Base-by-base conservation (phyloP, 2,888 invertebrate species). In the Pteria penguin region DNA sequence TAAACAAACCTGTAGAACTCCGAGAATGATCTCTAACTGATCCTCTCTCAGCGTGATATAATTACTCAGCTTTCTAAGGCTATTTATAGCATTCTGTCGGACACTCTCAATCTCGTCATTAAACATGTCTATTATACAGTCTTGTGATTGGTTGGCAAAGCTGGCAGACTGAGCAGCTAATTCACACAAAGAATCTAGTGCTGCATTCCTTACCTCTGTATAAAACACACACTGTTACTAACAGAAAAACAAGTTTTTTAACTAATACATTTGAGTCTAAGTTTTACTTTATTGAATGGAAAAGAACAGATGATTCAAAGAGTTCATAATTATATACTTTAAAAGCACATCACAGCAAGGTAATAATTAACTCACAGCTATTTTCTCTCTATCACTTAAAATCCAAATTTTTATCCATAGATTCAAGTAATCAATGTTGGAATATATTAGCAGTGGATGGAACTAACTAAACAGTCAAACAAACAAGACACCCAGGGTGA, bases 81-180 rank as follows among this genome's bases (percentile, higher is more conserved):
- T 97, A 92, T 97, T 96, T 84, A 99, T 98, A 1, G 99, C 98
- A 88, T 97, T 96, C 72, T 99, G 93, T 26, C 98, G 94, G 14
- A 99, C 98, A 90, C 97, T 97, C 92, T 99, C 98, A 82, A 99
- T 99, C 94, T 99, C 99, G 91, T 99, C 99, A 92, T 99, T 99
- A 92, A 99, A 99, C 99, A 99, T 99, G 91, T 99, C 99, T 1
- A 99, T 98, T 60, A 99, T 94, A 91, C 98, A 98, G 92, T 99
- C 99, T 45, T 99, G 94, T 0, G 97, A 96, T 32, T 96, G 95
- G 11, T 83, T 76, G 0, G 99, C 97, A 93, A 98, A 98, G 54
- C 94, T 94, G 0, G 95, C 94, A 88, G 97, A 96, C 84, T 95
- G 95, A 79, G 96, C 93, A 0, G 98, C 97, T 82, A 99, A 93